Base-by-base conservation (phyloP, 2,888 invertebrate genomes). In the Clanis bilineata region DNA sequence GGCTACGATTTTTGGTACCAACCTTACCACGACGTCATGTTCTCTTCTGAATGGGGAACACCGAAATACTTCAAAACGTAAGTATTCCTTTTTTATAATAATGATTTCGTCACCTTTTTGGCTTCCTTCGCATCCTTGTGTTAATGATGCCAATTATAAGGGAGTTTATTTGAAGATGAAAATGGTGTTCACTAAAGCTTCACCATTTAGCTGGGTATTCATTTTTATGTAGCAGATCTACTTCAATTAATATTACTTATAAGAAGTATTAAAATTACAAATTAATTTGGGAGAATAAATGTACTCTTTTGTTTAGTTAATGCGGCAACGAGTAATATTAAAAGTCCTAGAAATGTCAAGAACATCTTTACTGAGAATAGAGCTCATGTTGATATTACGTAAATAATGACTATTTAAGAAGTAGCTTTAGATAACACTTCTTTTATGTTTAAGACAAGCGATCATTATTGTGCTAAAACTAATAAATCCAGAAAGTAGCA, bases 1-100 rank as follows among this genome's bases (percentile, higher is more conserved):
- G 97, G 97, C 4, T 99, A 99, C 82, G 99, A 99, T 84, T 99
- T 97, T 82, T 99, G 99, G 99, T 99, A 99, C 83, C 98, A 99
- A 80, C 99, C 99, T 0, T 94, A 96, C 73, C 96, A 96, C 74
- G 97, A 99, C 85, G 94, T 97, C 0, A 96, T 99, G 95, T 93
- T 98, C 22, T 95, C 98, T 12, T 94, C 96, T 0, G 98, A 98
- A 90, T 99, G 98, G 98, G 98, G 97, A 0, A 94, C 95, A 0
- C 99, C 99, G 0, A 95, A 94, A 64, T 90, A 95, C 56, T 98
- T 98, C 80, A 95, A 95, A 72, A 88, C 87, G 93, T 95, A 67
- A 86, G 93, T 81, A 76, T 75, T 59, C 73, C 86, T 85, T 71
- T n/a, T 66, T 70, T 68, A 54, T n/a, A 59, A 12, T 44, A 45